phyloP scores from a whole-genome alignment of 2,113 vertebrate species.

The Coryphaenoides rupestris region DNA sequence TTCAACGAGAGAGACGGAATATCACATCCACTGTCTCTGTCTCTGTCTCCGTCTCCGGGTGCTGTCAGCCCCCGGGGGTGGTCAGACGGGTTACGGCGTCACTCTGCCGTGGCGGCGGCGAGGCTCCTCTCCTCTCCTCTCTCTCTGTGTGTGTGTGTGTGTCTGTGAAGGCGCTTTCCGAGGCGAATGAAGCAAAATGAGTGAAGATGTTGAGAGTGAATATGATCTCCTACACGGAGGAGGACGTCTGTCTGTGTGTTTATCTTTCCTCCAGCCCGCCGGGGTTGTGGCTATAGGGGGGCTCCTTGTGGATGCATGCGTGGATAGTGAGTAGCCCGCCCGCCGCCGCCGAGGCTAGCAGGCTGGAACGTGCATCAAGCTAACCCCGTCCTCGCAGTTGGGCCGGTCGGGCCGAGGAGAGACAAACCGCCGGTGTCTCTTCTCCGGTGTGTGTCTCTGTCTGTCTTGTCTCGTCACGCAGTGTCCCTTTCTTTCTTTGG shows the following conservation, averaged over 20 bases:
- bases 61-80: slow-evolving; percentile 19
- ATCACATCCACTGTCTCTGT: slow-evolving; percentile 56
- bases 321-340: too few relatives aligned
- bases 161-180: slow-evolving; percentile 42
- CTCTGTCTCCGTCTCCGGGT: slow-evolving; percentile 32
- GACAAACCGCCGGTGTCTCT: not conserved
- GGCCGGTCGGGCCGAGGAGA: not conserved
- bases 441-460: not conserved
- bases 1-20: slow-evolving; percentile 16
- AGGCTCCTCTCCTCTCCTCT: too few relatives aligned
- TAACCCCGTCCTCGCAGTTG: slow-evolving; percentile 22
- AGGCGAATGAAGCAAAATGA: slow-evolving; percentile 43
- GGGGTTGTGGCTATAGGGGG: slow-evolving; percentile 45
- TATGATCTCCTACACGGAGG: slow-evolving; percentile 28
- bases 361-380: slow-evolving; percentile 60
- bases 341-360: slow-evolving; percentile 64
- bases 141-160: too few relatives aligned
- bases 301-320: slow-evolving; percentile 63
- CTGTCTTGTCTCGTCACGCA: not conserved
- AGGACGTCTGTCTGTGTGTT: not conserved
- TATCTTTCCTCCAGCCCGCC: slow-evolving; percentile 37
- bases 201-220: slow-evolving; percentile 37
- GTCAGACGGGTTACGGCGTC: slow-evolving; percentile 54
- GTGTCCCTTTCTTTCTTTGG: too few relatives aligned
- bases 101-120: too few relatives aligned